Percentiles rank a stretch among this genome's conserved stretches.
Evolutionary conservation across 2,113 vertebrate genomes (phyloP).

Genomic region (Microcebus lehilahytsara): DNA sequence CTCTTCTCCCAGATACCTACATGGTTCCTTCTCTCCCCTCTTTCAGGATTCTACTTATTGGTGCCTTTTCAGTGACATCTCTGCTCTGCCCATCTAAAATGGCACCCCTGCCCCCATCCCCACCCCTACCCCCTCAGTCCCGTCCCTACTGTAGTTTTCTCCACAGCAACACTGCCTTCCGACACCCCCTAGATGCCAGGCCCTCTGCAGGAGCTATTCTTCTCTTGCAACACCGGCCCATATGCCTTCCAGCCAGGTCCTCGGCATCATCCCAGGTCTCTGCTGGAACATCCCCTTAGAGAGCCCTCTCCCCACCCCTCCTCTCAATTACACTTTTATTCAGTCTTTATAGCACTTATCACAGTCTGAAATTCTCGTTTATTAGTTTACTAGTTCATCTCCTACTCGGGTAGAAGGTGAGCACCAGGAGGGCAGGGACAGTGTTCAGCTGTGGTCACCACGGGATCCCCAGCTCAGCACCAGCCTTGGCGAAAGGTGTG

Average conservation of each 20-base stretch:
- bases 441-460: not conserved
- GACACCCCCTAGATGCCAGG: not conserved
- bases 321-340: not conserved
- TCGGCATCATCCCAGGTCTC: not conserved
- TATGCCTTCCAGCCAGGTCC: not conserved
- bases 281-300: not conserved
- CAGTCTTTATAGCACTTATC: not conserved
- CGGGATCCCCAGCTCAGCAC: not conserved
- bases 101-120: no score
- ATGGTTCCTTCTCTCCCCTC: not conserved
- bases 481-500: not conserved
- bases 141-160: not conserved
- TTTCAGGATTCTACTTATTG: not conserved
- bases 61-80: not conserved
- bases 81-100: not conserved
- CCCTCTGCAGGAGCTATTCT: not conserved
- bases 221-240: not conserved
- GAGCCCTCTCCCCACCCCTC: no score
- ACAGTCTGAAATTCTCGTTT: not conserved
- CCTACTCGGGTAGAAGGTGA: not conserved
- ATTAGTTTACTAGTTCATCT: constrained; percentile 37
- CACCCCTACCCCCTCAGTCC: not conserved
- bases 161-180: not conserved
- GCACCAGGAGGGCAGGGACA: not conserved
- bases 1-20: not conserved